These are phyloP conservation scores for Phoxinus phoxinus DNA, from an alignment of 2,113 vertebrate genomes.

Conservation along the genomic window DNA sequence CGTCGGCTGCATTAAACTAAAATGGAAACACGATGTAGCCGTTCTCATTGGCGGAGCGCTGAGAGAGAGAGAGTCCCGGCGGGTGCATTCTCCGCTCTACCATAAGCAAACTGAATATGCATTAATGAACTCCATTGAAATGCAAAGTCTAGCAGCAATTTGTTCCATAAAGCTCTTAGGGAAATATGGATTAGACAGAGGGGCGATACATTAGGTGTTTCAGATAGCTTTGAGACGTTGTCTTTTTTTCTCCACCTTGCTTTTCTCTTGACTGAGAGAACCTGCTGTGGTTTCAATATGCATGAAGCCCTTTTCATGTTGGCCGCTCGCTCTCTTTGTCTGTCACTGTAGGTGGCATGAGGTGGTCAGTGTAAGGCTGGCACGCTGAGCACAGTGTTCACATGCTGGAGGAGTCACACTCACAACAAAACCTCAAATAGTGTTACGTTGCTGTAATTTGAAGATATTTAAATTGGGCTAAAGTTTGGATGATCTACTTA, in stretches of 20 bases:
- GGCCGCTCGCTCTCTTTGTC: conserved; percentile 62
- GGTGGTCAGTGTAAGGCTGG: conserved; percentile 53
- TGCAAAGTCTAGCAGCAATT: conserved; percentile 67
- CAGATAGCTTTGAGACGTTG: conserved; percentile 51
- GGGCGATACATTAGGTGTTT: conserved; percentile 60
- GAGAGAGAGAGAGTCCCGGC: conserved; percentile 17
- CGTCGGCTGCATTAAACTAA: conserved; percentile 15
- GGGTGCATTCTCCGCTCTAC: conserved; percentile 14
- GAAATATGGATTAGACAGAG: conserved; percentile 73
- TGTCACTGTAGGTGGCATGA: conserved; percentile 65
- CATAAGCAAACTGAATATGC: conserved; percentile 49
- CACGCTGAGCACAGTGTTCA: not conserved
- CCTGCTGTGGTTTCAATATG: conserved; percentile 76
- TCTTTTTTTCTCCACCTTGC: conserved; percentile 10
- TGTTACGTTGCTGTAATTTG: conserved; percentile 40
- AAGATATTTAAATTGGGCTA: conserved; percentile 15
- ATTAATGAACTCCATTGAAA: conserved; percentile 62
- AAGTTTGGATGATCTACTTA: conserved; percentile 40
- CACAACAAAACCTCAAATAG: conserved; percentile 5
- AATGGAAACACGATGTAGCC: not conserved
- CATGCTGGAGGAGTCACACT: not conserved
- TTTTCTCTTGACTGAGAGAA: conserved; percentile 52
- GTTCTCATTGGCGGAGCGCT: conserved; percentile 19
- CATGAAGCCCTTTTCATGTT: conserved; percentile 70
- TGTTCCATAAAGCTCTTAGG: conserved; percentile 66